Evolutionary conservation across 2,888 invertebrate genomes (phyloP), one percentile per base, ranked within the genome.

Genomic region (Ganaspis brasiliensis): DNA sequence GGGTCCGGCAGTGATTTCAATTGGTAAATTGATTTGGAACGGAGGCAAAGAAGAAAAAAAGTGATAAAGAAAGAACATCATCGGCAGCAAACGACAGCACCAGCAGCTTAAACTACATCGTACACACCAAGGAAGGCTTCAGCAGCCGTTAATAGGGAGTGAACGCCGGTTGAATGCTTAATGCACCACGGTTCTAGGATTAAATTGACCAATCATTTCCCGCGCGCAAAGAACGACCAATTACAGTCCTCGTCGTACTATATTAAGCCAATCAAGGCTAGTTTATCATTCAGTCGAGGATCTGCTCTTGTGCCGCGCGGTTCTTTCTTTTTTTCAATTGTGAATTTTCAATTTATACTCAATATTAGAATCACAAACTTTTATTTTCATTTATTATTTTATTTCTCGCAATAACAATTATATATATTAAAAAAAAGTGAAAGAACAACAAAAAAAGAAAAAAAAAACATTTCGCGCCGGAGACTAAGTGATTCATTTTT

Each of bases 231-330:
- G 91, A 93, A 92, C 93, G 93, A 93, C 92, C 93, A 93, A 91
- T 91, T 93, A 93, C 93, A 93, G 93, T 92, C 90, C 92, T 92
- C 91, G 92, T 92, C 92, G 91, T 91, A 92, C 94, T 94, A 94
- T 94, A 94, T 94, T 93, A 94, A 93, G 93, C 92, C 94, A 94
- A 94, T 94, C 94, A 94, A 93, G 92, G 91, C 92, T 92, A 91
- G 93, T 93, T 93, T 93, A 92, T 92, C 92, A 92, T 92, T 92
- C 94, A 94, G 94, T 93, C 89, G 91, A 89, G 90, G 87, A 86
- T 89, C 89, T 92, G 92, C 92, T 92, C 92, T 86, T 90, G 92
- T 91, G 92, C 84, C 88, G 92, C 87, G 84, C 84, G 89, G 82
- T 67, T 63, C 21, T 12, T 16, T 19, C 3, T 61, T 19, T 0